Conservation (phyloP, 2,113 vertebrate genomes). For the Probosciger aterrimus region DNA sequence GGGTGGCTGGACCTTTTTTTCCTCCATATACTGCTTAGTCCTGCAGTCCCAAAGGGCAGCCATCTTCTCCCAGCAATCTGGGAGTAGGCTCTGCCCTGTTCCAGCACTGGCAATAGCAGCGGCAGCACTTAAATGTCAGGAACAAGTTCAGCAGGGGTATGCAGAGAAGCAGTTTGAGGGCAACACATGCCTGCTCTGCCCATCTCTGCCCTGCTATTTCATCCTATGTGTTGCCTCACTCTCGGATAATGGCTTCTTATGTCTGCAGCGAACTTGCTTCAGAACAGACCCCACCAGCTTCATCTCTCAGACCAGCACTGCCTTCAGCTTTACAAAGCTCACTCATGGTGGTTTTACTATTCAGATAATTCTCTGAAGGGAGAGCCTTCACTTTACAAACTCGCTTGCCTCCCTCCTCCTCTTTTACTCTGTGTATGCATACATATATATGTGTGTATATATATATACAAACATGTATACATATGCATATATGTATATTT, state of each 20-base stretch:
- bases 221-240: background rate
- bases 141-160: background rate
- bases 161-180: background rate
- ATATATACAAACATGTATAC: background rate
- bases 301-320: background rate
- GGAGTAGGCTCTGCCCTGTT: background rate
- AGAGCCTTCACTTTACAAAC: background rate
- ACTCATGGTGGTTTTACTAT: background rate
- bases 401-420: background rate
- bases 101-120: background rate
- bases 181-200: background rate
- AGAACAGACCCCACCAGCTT: background rate
- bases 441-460: fast-evolving
- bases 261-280: background rate
- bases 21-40: background rate
- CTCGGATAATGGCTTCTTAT: background rate
- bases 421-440: background rate
- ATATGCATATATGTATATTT: background rate
- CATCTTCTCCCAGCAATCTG: background rate
- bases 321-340: background rate
- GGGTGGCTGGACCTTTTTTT: background rate
- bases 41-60: background rate
- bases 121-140: background rate
- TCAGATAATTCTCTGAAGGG: background rate
- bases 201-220: background rate